phyloP scores from a whole-genome alignment of 2,888 invertebrate species.

The Trachelus troglodyta region DNA sequence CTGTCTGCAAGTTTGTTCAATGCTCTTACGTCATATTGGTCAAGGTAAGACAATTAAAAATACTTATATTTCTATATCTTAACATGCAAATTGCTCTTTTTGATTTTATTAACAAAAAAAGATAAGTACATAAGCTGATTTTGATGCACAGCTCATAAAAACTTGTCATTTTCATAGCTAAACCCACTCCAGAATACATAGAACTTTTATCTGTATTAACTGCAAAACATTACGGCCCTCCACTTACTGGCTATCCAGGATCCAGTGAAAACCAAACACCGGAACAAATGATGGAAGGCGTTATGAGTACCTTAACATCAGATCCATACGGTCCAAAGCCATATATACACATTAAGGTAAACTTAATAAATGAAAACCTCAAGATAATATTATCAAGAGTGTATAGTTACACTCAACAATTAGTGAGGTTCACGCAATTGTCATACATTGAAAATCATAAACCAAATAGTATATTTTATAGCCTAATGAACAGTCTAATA shows the following conservation, averaged over 20 bases:
- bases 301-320: constrained; percentile 56
- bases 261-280: constrained; percentile 56
- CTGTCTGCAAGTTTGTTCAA: constrained; percentile 57
- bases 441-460: too few relatives aligned
- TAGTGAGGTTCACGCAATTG: neutral
- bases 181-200: constrained; percentile 56
- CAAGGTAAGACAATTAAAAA: constrained; percentile 42
- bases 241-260: constrained; percentile 59
- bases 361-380: neutral
- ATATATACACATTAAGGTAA: constrained; percentile 61
- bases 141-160: neutral
- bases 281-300: constrained; percentile 61
- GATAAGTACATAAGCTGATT: neutral
- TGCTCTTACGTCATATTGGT: constrained; percentile 55
- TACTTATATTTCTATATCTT: neutral
- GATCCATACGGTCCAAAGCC: constrained; percentile 55
- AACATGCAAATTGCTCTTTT: neutral
- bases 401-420: neutral
- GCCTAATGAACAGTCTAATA: neutral
- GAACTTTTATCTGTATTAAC: constrained; percentile 56
- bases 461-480: neutral
- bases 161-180: constrained; percentile 33
- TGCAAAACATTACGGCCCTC: constrained; percentile 59
- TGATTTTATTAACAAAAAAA: neutral
- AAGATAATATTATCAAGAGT: neutral